Conservation (phyloP, 2,113 vertebrate genomes). For the Lampris incognitus region DNA sequence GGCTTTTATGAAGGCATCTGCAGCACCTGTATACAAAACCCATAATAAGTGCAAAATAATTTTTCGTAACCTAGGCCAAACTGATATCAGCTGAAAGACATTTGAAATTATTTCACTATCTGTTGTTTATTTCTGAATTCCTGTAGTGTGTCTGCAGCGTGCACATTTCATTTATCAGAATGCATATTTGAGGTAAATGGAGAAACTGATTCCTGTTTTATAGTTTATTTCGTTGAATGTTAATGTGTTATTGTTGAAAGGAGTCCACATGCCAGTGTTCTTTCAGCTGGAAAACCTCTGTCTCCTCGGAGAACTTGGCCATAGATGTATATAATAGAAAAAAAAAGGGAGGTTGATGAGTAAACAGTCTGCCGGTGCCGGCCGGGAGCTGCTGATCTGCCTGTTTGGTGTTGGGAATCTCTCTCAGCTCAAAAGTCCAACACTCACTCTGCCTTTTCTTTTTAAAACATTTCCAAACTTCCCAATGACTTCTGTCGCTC, state of each 20-base stretch:
- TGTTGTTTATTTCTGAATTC: background rate
- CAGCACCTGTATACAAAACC: conserved; percentile 7
- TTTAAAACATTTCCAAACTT: conserved; percentile 67
- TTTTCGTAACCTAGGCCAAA: background rate
- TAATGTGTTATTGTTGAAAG: conserved; percentile 37
- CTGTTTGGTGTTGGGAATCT: conserved; percentile 66
- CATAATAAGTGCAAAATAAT: conserved; percentile 25
- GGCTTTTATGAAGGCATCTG: background rate
- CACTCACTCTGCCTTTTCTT: conserved; percentile 54
- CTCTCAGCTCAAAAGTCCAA: conserved; percentile 54
- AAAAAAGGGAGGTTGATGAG: conserved; percentile 66
- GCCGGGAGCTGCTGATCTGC: conserved; percentile 74
- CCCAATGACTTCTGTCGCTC: conserved; percentile 51
- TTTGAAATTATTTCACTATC: conserved; percentile 9
- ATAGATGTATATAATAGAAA: conserved; percentile 74
- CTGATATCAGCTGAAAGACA: conserved; percentile 6
- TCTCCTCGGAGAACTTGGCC: conserved; percentile 57
- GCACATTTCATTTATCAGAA: conserved; percentile 7
- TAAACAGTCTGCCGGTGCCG: conserved; percentile 66
- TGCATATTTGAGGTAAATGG: background rate
- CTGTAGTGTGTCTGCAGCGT: background rate
- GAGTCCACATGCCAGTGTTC: conserved; percentile 53
- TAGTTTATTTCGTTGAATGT: conserved; percentile 36
- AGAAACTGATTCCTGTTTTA: conserved; percentile 11
- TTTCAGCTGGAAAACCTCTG: conserved; percentile 17